Base-by-base conservation (phyloP, 2,797 vertebrate species). In the Notoglanidium macrostoma region DNA sequence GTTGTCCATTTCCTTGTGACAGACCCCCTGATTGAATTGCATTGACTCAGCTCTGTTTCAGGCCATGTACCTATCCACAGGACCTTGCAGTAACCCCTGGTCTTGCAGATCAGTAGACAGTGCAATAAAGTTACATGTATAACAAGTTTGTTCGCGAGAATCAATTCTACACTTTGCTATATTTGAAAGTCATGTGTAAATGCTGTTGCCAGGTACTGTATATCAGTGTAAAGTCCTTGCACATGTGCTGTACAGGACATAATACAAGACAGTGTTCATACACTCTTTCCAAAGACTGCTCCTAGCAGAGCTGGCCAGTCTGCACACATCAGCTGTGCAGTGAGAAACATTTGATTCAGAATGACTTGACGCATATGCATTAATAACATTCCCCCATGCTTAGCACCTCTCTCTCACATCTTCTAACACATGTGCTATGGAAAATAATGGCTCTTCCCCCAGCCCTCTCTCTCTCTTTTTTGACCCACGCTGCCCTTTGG, bases 21-120 rank as follows among this genome's bases (percentile, higher is more conserved):
- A 91, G 82, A 32, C 82, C 80, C 51, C 73, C 89, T 19, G 92
- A 95, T 96, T 94, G 89, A 95, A 95, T 95, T 95, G 90, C 95
- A 91, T 91, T 35, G 92, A 95, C 92, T 96, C 95, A 95, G 95
- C 94, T 90, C 87, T 92, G 88, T 65, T 89, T 85, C 73, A 19
- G 83, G 90, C 85, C 26, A 73, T 86, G 82, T 72, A 23, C 82
- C 89, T 15, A 7, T 80, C 87, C 87, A 86, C 86, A 87, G 87
- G 86, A 86, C 89, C 80, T 87, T 76, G 78, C 84, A 76, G 51
- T 84, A 63, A 68, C 86, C 81, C 88, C 70, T 83, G 77, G 57
- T 83, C 57, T 68, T 76, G 72, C 46, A 83, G 73, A 87, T 86
- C 65, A 70, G 57, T 70, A 32, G 26, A 21, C 12, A 70, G 35